A percentile compares a stretch with the other conserved stretches of the same genome.
These are phyloP conservation scores for Bufo bufo DNA, from an alignment of 2,113 vertebrate species.

Conservation along the genomic window DNA sequence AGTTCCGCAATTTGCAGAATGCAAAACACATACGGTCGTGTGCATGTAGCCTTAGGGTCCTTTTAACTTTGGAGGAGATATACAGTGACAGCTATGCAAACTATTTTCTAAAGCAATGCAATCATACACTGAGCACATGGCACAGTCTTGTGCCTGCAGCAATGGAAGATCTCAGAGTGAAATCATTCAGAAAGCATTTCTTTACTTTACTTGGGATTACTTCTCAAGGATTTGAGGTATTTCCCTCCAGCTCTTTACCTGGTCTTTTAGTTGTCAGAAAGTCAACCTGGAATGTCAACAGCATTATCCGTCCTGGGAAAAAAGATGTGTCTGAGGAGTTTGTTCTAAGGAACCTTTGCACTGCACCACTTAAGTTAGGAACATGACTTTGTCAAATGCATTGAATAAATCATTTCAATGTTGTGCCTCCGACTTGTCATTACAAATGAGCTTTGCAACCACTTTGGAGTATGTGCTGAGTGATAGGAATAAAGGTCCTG, in stretches of 20 bases:
- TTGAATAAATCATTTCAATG: constrained; percentile 50
- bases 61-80: not conserved
- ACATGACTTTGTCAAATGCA: constrained; percentile 54
- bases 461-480: constrained; percentile 49
- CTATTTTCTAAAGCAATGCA: not conserved
- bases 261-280: constrained; percentile 32
- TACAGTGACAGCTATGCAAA: too few relatives aligned
- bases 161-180: constrained; percentile 1
- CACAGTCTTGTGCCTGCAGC: not conserved
- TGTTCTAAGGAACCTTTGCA: constrained; percentile 48
- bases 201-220: constrained; percentile 44
- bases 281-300: constrained; percentile 54
- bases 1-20: too few relatives aligned
- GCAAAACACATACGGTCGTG: too few relatives aligned
- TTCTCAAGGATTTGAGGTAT: constrained; percentile 48
- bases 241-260: constrained; percentile 56
- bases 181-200: constrained; percentile 22
- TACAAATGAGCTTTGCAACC: constrained; percentile 55
- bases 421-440: constrained; percentile 43
- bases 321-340: constrained; percentile 14
- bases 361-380: constrained; percentile 48
- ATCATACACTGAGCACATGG: not conserved
- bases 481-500: constrained; percentile 44
- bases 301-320: constrained; percentile 42
- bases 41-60: not conserved